Conservation (phyloP, 1,140 invertebrate genomes). For the Rhagoletis zephyria region DNA sequence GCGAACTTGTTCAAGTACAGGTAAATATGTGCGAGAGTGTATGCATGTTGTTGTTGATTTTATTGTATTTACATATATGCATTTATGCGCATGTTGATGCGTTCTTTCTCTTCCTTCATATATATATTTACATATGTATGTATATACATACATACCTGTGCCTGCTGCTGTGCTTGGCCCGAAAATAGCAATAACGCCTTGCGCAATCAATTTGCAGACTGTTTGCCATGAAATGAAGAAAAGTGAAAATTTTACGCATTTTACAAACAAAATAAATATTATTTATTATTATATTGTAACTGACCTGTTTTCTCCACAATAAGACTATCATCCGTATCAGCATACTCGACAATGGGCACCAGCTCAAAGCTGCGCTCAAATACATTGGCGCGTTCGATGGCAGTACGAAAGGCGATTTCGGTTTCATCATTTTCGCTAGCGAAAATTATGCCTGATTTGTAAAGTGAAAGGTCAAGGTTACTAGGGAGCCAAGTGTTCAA, state of each 20-base stretch:
- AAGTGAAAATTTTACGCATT: slow-evolving; percentile 27
- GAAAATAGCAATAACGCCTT: slow-evolving; percentile 85
- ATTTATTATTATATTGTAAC: background rate
- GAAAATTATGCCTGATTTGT: slow-evolving; percentile 73
- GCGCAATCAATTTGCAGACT: slow-evolving; percentile 77
- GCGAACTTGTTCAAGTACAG: slow-evolving; percentile 19
- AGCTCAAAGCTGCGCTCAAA: slow-evolving; percentile 70
- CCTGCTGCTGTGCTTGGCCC: slow-evolving; percentile 81
- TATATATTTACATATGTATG: background rate
- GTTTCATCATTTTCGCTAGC: slow-evolving; percentile 72
- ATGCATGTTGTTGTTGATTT: background rate
- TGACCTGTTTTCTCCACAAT: slow-evolving; percentile 73
- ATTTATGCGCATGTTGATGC: background rate
- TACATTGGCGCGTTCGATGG: slow-evolving; percentile 74
- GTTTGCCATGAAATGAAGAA: slow-evolving; percentile 11
- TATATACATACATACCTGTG: slow-evolving; percentile 72
- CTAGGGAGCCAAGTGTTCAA: background rate
- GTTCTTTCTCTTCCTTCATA: background rate
- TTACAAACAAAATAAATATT: slow-evolving; percentile 15
- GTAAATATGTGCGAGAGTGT: background rate
- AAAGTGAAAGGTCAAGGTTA: background rate
- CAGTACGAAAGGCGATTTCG: slow-evolving; percentile 74
- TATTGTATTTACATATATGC: background rate
- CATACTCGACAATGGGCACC: slow-evolving; percentile 68
- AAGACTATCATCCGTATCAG: slow-evolving; percentile 73